Conservation (phyloP, 2,113 vertebrate species). For the Melanostigma gelatinosum region DNA sequence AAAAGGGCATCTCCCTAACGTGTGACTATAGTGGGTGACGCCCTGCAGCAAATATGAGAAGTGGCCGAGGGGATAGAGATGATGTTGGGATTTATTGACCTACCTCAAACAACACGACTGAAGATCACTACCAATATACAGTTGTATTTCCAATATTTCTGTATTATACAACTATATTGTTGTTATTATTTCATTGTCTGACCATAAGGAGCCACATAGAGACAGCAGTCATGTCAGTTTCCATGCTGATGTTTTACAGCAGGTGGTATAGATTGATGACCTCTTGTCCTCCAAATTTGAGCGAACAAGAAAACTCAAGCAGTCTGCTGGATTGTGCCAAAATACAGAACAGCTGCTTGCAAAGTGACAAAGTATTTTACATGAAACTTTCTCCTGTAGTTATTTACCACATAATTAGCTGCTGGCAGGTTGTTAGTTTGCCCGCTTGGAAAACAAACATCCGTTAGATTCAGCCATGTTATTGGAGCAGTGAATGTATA, state of each 20-base stretch:
- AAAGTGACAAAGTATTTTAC: constrained; percentile 28
- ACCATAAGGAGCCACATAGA: neutral
- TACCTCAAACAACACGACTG: neutral
- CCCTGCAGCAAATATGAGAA: constrained; percentile 45
- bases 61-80: neutral
- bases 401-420: constrained; percentile 19
- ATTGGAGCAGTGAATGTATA: neutral
- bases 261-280: constrained; percentile 19
- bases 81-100: constrained; percentile 27
- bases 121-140: neutral
- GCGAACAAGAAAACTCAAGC: neutral
- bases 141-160: neutral
- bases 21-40: constrained; percentile 40
- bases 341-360: constrained; percentile 39
- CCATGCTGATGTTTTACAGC: constrained; percentile 26
- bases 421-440: constrained; percentile 33
- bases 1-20: constrained; percentile 60
- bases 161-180: no score
- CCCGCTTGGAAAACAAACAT: constrained; percentile 10
- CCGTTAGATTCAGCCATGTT: neutral
- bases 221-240: neutral
- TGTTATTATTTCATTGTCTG: neutral
- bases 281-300: constrained; percentile 16
- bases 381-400: neutral
- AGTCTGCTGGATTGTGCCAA: constrained; percentile 15